Evolutionary conservation across 2,113 vertebrate species (phyloP), one percentile per base, ranked within the genome.

Genomic region (Marmota flaviventris): DNA sequence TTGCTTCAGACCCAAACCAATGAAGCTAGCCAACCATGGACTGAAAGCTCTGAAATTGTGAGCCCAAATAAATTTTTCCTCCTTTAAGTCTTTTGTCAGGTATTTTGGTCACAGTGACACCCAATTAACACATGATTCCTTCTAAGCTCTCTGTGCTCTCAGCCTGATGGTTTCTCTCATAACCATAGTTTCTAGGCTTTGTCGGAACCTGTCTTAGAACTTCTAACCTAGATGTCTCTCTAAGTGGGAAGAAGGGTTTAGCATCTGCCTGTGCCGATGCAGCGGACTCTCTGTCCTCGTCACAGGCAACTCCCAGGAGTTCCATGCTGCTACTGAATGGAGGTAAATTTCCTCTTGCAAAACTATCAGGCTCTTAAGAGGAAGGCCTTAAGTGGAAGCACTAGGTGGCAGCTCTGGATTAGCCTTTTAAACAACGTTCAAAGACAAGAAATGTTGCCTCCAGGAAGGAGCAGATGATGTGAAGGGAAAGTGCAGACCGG

Each of bases 371-470:
- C 0, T 39, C 61, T 87, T 63, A 61, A 61, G 58, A 61, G 45
- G 22, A 58, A 85, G 7, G 67, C 29, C n/a, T 39, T 5, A 34
- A 56, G 2, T 8, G 76, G 69, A 61, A 95, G 76, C 91, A 78
- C 82, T 85, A 82, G 85, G 42, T 88, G 82, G 63, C 72, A 77
- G 24, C 85, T 94, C 90, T 70, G 70, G 53, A 72, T 78, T 75
- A 85, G 53, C 61, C 25, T 27, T 93, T 97, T 69, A 79, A 84
- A 96, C 67, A 17, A 73, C 1, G 0, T 72, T 89, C 79, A 88
- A 69, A 53, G 48, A 87, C 82, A 96, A 91, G 61, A 88, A 45
- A 32, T 17, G 3, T 32, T 76, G 86, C 89, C 72, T 92, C 78
- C 11, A 61, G 81, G 67, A 63, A 81, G 14, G 17, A 82, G 39